phyloP scores from a whole-genome alignment of 2,888 invertebrate genomes.

The Amblyteles armatorius region DNA sequence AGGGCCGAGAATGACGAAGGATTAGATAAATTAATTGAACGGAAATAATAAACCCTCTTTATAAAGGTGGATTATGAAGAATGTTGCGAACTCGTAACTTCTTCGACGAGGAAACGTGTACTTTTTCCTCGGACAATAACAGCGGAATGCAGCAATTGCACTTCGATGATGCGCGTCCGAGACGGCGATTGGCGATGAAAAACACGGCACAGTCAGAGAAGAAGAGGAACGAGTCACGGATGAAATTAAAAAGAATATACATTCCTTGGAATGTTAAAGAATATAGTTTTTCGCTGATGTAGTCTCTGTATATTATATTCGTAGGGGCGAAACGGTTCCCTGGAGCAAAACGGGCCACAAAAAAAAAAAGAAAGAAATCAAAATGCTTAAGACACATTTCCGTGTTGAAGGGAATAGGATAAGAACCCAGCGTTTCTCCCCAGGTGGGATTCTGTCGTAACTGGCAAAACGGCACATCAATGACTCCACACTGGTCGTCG shows the following conservation, averaged over 20 bases:
- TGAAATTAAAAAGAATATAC: constrained; percentile 30
- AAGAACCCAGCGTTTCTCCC: no score
- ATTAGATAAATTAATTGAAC: constrained; percentile 29
- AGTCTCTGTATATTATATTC: background rate
- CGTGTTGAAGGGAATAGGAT: no score
- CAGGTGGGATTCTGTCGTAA: no score
- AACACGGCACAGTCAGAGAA: background rate
- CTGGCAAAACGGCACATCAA: no score
- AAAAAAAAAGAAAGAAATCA: no score
- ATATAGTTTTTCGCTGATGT: constrained; percentile 30
- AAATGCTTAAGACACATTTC: no score
- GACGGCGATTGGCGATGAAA: background rate
- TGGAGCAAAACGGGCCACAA: no score
- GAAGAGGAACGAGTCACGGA: constrained; percentile 4
- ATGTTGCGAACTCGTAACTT: background rate
- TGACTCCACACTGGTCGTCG: no score
- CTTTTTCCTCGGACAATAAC: background rate
- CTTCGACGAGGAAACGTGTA: background rate
- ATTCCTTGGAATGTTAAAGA: constrained; percentile 59
- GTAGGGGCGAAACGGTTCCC: no score
- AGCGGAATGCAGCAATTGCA: constrained; percentile 1
- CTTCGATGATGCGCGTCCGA: constrained; percentile 4
- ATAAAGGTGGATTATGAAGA: background rate
- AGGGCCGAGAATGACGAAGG: background rate
- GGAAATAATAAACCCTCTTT: background rate